Percentiles rank a stretch among this genome's conserved stretches.
Evolutionary conservation across 1,140 invertebrate species (phyloP).

Genomic region (Liolophura sinensis): DNA sequence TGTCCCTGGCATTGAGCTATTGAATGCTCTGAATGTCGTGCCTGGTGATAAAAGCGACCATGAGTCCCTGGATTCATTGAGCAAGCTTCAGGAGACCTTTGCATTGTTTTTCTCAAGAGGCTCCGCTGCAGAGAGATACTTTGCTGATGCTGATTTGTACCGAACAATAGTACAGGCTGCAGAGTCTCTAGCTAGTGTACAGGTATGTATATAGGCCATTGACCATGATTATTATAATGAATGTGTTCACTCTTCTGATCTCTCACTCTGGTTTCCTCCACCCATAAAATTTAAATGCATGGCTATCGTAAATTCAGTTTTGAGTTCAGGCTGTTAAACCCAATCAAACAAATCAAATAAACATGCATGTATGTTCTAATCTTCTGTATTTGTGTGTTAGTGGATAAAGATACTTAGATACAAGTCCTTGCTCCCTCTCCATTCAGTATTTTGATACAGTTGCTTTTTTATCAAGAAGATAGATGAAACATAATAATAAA

Average conservation of each 20-base stretch:
- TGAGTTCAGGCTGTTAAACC: neutral
- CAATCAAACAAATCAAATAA: too few relatives aligned
- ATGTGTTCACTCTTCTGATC: too few relatives aligned
- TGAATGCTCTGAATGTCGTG: conserved; percentile 44
- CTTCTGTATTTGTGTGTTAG: too few relatives aligned
- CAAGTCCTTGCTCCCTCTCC: too few relatives aligned
- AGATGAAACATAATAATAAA: neutral
- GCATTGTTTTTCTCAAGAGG: conserved; percentile 58
- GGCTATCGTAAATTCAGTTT: too few relatives aligned
- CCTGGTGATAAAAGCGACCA: conserved; percentile 46
- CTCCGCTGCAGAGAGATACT: conserved; percentile 58
- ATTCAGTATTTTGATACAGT: neutral
- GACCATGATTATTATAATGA: too few relatives aligned
- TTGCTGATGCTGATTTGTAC: conserved; percentile 37
- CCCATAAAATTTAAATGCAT: too few relatives aligned
- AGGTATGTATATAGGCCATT: conserved; percentile 30
- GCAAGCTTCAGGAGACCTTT: conserved; percentile 58
- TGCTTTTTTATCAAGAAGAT: neutral
- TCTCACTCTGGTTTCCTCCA: too few relatives aligned
- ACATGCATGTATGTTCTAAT: too few relatives aligned
- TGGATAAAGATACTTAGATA: too few relatives aligned
- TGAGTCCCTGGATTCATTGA: conserved; percentile 42
- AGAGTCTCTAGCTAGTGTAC: conserved; percentile 38
- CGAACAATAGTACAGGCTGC: conserved; percentile 50
- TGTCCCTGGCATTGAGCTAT: conserved; percentile 51